phyloP scores from a whole-genome alignment of 1,140 invertebrate species.

The Drosophila lini region DNA sequence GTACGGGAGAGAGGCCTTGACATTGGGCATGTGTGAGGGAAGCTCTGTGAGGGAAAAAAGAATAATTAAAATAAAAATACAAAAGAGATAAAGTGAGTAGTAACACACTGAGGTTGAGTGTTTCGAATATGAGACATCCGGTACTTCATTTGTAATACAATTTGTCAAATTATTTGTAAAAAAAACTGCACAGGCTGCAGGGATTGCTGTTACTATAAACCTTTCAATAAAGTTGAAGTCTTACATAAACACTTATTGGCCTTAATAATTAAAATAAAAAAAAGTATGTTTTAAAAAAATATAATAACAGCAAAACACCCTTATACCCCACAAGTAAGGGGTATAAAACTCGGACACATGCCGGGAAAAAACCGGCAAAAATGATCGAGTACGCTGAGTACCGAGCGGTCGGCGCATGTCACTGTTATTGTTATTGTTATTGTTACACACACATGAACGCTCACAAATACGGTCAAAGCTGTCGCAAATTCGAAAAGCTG shows the following conservation, averaged over 20 bases:
- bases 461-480: conserved; percentile 15
- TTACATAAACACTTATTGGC: too few species aligned
- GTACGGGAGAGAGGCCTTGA: conserved; percentile 49
- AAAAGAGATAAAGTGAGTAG: conserved; percentile 11
- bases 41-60: conserved; percentile 10
- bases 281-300: too few species aligned
- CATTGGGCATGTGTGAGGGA: conserved; percentile 60
- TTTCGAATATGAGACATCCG: background rate
- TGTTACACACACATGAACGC: conserved; percentile 45
- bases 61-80: conserved; percentile 27
- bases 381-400: conserved; percentile 21
- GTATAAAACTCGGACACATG: conserved; percentile 30
- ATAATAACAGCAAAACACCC: background rate
- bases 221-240: too few species aligned
- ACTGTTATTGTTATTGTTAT: conserved; percentile 58
- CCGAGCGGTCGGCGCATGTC: conserved; percentile 39
- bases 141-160: background rate
- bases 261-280: too few species aligned
- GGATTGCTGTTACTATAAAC: too few species aligned
- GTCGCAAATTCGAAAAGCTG: conserved; percentile 27
- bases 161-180: background rate
- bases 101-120: background rate
- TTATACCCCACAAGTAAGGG: background rate
- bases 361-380: conserved; percentile 52
- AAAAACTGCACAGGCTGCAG: too few species aligned